phyloP scores from a whole-genome alignment of 2,888 invertebrate species.

The Noctua janthe region DNA sequence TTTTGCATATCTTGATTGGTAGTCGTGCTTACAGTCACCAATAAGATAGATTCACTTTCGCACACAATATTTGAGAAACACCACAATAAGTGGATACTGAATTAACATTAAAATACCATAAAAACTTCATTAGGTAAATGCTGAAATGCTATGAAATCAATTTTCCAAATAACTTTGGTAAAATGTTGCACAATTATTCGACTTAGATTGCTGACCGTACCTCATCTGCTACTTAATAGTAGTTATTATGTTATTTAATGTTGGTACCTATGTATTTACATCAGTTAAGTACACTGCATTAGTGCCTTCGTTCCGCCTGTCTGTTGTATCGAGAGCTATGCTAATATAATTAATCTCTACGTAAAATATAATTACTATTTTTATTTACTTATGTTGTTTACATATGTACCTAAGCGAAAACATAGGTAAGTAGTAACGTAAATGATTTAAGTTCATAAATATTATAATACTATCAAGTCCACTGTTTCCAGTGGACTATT shows the following conservation, averaged over 20 bases:
- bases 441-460: not conserved
- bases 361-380: not conserved
- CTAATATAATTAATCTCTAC: constrained; percentile 24
- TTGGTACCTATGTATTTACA: constrained; percentile 12
- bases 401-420: not conserved
- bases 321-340: constrained; percentile 11
- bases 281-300: constrained; percentile 31
- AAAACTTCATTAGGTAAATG: not conserved
- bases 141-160: not conserved
- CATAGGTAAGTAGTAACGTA: not conserved
- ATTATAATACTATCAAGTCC: not conserved
- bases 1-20: too few species aligned
- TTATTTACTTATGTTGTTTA: not conserved
- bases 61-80: too few species aligned
- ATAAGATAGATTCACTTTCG: too few species aligned
- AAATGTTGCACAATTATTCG: not conserved
- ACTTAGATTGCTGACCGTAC: not conserved
- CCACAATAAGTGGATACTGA: too few species aligned
- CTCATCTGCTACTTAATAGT: not conserved
- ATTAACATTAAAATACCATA: too few species aligned
- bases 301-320: constrained; percentile 18
- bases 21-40: too few species aligned
- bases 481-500: not conserved
- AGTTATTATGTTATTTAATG: not conserved
- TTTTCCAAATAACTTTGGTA: not conserved